Base-by-base conservation (phyloP, 2,113 vertebrate genomes). In the Protobothrops mucrosquamatus region DNA sequence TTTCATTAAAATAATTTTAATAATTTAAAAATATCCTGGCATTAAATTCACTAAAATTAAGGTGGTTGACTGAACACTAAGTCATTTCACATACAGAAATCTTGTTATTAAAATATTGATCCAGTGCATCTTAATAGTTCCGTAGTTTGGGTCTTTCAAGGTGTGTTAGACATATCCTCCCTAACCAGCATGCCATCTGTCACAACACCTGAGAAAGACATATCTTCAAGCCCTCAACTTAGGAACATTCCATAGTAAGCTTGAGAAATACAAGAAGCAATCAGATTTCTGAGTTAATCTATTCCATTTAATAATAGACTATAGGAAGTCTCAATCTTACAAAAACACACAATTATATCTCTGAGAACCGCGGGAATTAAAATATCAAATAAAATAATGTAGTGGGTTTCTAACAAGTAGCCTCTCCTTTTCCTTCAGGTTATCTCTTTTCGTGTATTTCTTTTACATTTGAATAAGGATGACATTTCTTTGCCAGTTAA, bases 31-130 rank as follows among this genome's bases (percentile, higher is more conserved):
- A 85, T 51, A 91, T 55, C 69, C n/a, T 22, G 87, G 69, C 92
- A 90, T 92, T 92, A 15, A 43, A 34, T 95, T 87, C 57, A 92
- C 0, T 43, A 91, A 93, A 96, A 93, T 87, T 20, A 95, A 29
- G 92, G 74, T 87, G 94, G 93, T 95, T 94, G 92, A 59, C 90
- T 43, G 39, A 56, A 39, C 20, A 92, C 61, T 90, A 94, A 89
- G 89, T 89, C 81, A 91, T 95, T 86, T 3, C 94, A 93, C 12
- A 34, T 69, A 69, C 14, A 74, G n/a, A 74, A 74, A 34, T 34
- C n/a, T 74, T 74, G 0, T 5, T 74, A 18, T 74, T 74, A 74
- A 74, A 74, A 74, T 34, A 34, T 34, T 74, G 14, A 15, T 34
- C 64, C 29, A 34, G 64, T 18, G n/a, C 6, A 74, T 74, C 6